Conservation (phyloP, 1,140 invertebrate genomes). For the Ctenoplectra terminalis region DNA sequence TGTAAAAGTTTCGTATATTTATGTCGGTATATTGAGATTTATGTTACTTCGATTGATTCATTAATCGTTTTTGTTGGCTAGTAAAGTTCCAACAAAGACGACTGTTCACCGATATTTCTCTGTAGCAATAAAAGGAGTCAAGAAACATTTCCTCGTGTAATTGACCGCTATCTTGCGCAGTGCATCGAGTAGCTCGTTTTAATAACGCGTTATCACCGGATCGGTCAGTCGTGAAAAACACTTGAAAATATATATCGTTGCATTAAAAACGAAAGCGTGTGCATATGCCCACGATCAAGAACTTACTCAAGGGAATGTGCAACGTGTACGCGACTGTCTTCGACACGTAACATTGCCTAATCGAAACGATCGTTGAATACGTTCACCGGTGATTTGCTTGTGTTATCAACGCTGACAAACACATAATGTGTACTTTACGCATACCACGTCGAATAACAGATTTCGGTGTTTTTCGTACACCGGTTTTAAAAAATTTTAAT, state of each 20-base stretch:
- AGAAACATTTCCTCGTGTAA: background rate
- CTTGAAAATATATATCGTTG: background rate
- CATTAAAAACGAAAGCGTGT: background rate
- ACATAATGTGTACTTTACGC: slow-evolving; percentile 13
- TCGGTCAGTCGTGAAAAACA: slow-evolving; percentile 30
- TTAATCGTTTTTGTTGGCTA: background rate
- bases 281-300: background rate
- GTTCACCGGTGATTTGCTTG: background rate
- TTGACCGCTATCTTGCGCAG: slow-evolving; percentile 16
- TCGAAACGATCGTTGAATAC: slow-evolving; percentile 21
- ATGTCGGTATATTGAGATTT: background rate
- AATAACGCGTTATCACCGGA: slow-evolving; percentile 21
- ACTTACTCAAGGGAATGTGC: slow-evolving; percentile 18
- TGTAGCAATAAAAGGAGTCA: background rate
- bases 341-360: slow-evolving; percentile 23
- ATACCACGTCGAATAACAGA: background rate
- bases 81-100: slow-evolving; percentile 6
- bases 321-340: slow-evolving; percentile 18
- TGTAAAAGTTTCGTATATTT: background rate
- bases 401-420: slow-evolving; percentile 31
- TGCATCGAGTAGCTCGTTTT: background rate
- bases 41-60: background rate
- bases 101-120: background rate
- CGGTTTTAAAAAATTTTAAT: background rate
- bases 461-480: background rate